Evolutionary conservation across 2,797 vertebrate genomes (phyloP).

Genomic region (Craterocephalus amniculus): DNA sequence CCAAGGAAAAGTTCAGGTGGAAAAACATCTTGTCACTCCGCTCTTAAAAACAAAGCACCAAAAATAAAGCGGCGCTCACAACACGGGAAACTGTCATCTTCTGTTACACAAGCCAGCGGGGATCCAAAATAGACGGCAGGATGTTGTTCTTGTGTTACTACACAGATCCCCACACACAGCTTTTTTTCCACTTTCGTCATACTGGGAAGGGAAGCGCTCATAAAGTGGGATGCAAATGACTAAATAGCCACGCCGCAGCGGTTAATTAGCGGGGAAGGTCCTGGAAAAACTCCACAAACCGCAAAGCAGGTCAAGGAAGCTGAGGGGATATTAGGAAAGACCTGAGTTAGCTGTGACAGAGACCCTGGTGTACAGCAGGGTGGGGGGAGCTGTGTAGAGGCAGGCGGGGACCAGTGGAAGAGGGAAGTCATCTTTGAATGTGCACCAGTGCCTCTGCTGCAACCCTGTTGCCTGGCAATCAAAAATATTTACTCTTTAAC

Average conservation of each 20-base stretch:
- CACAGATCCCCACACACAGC: slow-evolving; percentile 45
- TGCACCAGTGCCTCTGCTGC: slow-evolving; percentile 66
- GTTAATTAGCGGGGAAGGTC: slow-evolving; percentile 33
- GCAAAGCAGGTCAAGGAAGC: slow-evolving; percentile 46
- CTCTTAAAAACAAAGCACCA: slow-evolving; percentile 35
- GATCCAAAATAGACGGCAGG: slow-evolving; percentile 73
- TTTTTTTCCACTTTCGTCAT: slow-evolving; percentile 65
- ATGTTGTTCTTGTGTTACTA: slow-evolving; percentile 64
- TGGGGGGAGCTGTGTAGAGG: slow-evolving; percentile 44
- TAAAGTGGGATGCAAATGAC: slow-evolving; percentile 47
- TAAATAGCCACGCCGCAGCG: slow-evolving; percentile 16
- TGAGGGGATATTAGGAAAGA: slow-evolving; percentile 51
- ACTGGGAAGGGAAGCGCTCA: slow-evolving; percentile 20
- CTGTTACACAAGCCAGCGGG: slow-evolving; percentile 49
- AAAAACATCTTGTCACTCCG: slow-evolving; percentile 39
- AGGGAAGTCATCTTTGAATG: slow-evolving; percentile 74
- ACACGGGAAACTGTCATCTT: slow-evolving; percentile 70
- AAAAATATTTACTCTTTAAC: slow-evolving; percentile 83
- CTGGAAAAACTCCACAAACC: slow-evolving; percentile 50
- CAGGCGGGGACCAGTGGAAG: slow-evolving; percentile 66
- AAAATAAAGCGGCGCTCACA: slow-evolving; percentile 47
- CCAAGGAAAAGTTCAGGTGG: slow-evolving; percentile 22
- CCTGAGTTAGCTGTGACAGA: slow-evolving; percentile 59
- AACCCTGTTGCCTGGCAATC: slow-evolving; percentile 80
- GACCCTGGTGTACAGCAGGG: slow-evolving; percentile 43